phyloP scores from a whole-genome alignment of 2,888 invertebrate genomes.

The Aphidius colemani region DNA sequence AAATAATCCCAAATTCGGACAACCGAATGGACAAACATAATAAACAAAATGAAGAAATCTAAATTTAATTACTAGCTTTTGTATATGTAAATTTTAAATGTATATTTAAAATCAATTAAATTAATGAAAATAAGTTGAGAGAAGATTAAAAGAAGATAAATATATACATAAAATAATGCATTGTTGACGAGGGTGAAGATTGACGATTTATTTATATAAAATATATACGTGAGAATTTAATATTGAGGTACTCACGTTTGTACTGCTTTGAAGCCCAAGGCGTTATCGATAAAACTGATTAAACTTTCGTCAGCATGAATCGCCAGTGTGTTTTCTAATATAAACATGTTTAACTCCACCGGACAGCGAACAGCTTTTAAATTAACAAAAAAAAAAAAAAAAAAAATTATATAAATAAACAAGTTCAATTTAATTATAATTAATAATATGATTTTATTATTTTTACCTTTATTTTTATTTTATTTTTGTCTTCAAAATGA shows the following conservation, averaged over 20 bases:
- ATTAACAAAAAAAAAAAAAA: no score
- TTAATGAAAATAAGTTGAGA: background rate
- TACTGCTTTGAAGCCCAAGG: conserved; percentile 29
- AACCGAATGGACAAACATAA: background rate
- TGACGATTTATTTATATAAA: no score
- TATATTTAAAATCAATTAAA: background rate
- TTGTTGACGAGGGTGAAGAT: no score
- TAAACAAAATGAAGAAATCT: background rate
- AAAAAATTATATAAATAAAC: no score
- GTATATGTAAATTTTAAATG: background rate
- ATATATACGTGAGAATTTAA: conserved; percentile 32
- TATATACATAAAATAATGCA: background rate
- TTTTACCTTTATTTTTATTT: no score
- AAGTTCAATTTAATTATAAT: no score
- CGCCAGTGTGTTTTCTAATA: no score
- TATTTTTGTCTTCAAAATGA: no score
- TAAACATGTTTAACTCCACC: no score
- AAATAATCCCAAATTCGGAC: conserved; percentile 45
- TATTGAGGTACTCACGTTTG: conserved; percentile 20
- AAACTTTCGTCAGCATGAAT: conserved; percentile 9
- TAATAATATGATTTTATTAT: no score
- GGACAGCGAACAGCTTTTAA: no score
- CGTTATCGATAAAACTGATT: conserved; percentile 26
- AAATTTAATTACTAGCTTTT: background rate
- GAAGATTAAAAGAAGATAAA: conserved; percentile 1